phyloP scores from a whole-genome alignment of 2,113 vertebrate genomes.

The Pao palembangensis region DNA sequence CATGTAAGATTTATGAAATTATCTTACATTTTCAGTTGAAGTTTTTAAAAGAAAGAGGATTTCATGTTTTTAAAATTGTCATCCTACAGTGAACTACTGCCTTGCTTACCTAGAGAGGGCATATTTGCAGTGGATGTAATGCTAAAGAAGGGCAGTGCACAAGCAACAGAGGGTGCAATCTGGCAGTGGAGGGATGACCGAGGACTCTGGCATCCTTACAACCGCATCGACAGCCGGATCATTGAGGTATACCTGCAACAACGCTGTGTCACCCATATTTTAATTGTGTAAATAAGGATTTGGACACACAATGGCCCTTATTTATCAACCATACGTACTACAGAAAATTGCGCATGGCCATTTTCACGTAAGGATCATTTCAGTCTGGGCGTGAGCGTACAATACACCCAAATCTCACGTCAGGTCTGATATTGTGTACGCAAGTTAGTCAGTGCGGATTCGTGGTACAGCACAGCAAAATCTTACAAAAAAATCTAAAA shows the following conservation, averaged over 20 bases:
- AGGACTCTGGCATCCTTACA: conserved; percentile 98
- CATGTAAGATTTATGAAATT: background rate
- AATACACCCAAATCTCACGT: too few species aligned
- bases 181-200: conserved; percentile 99
- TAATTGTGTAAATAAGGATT: background rate
- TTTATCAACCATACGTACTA: too few species aligned
- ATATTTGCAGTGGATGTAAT: conserved; percentile 98
- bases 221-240: conserved; percentile 98
- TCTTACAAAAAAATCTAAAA: too few species aligned
- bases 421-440: too few species aligned
- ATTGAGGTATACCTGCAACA: conserved; percentile 86
- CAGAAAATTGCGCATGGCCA: too few species aligned
- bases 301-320: too few species aligned
- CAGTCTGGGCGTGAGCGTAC: too few species aligned
- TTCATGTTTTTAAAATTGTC: background rate
- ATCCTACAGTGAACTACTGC: conserved; percentile 90
- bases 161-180: conserved; percentile 94
- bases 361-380: too few species aligned
- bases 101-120: conserved; percentile 96
- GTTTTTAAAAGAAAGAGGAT: background rate
- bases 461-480: too few species aligned
- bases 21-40: background rate
- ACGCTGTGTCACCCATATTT: background rate
- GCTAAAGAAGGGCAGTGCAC: conserved; percentile 97
- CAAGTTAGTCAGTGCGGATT: too few species aligned